Base-by-base conservation (phyloP, 2,888 invertebrate species). In the Xestoiulus laeticollis region DNA sequence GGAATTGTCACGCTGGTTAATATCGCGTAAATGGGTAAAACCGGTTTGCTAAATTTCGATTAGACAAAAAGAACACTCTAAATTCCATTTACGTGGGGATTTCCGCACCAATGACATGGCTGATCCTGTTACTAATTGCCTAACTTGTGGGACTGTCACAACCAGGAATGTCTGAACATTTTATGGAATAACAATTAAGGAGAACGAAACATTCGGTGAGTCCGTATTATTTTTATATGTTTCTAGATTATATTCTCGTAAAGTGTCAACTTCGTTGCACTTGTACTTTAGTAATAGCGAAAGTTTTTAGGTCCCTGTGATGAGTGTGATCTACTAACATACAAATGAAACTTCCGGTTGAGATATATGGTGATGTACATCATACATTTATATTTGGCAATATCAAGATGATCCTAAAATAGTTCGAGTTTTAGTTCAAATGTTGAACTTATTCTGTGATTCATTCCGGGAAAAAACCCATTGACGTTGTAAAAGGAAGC, bases 81-180 rank as follows among this genome's bases (percentile, higher is more conserved):
- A 48, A 68, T 68, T n/a, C 26, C 68, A 10, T 68, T 68, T 26
- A n/a, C 68, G 68, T 68, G 68, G 68, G 68, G 68, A 68, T 68
- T 68, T 68, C 68, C 68, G 68, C 68, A 26, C 68, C 68, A 68
- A 68, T 68, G 68, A 68, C 10, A 26, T 68, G 68, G 12, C 26
- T 68, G 26, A 68, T 68, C 68, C 68, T 68, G 68, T 68, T 68
- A n/a, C 68, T 12, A 48, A 68, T 26, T 68, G 68, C 68, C 26
- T 68, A 26, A 68, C 12, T 68, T n/a, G 5, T 68, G 59, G 53
- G n/a, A 22, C n/a, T 59, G 59, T 59, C 59, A 22, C 43, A 43
- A 43, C n/a, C 59, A 59, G 59, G 26, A 68, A 68, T 68, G 68
- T 26, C 26, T 68, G 26, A 26, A 68, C 68, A 10, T 26, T 26